Base-by-base conservation (phyloP, 2,888 invertebrate genomes). In the Beris morrisii region DNA sequence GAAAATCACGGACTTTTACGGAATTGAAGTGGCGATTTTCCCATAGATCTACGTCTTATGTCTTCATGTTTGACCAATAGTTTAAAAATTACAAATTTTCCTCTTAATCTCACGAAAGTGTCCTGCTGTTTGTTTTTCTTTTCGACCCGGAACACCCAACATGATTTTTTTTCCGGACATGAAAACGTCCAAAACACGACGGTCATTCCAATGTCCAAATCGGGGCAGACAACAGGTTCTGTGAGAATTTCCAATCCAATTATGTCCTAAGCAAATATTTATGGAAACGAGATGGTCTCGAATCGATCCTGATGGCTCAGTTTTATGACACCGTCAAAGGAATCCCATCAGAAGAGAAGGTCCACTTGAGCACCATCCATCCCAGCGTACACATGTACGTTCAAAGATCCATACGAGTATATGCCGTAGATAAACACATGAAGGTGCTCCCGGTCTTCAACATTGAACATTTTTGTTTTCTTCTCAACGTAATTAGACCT, bases 211-310 rank as follows among this genome's bases (percentile, higher is more conserved):
- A 13, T 52, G 61, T 11, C 61, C 61, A 52, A 50, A 61, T 38
- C 32, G 12, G 52, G 13, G 15, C 15, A 4, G n/a, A 15, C 22
- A 12, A 13, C 48, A n/a, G 13, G 28, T 12, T 55, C 7, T 32
- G 31, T 55, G 31, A 38, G 9, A 31, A 1, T 13, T 48, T 46
- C 30, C 46, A 45, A 9, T 12, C 13, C 38, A 44, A 38, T 32
- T 57, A 46, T 50, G 64, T 65, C 64, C 64, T 65, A 65, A 65
- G 55, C 28, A 65, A 65, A 65, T 56, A 65, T 65, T 65, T 65
- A 65, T 55, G 54, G 15, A 65, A 55, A 56, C 48, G 61, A 64
- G 64, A 63, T 53, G 43, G 53, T n/a, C 44, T 52, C 32, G 15
- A 53, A 9, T 53, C 28, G 30, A 30, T 64, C 12, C 22, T 30